Base-by-base conservation (phyloP, 2,888 invertebrate species). In the Tenthredo mesomela region DNA sequence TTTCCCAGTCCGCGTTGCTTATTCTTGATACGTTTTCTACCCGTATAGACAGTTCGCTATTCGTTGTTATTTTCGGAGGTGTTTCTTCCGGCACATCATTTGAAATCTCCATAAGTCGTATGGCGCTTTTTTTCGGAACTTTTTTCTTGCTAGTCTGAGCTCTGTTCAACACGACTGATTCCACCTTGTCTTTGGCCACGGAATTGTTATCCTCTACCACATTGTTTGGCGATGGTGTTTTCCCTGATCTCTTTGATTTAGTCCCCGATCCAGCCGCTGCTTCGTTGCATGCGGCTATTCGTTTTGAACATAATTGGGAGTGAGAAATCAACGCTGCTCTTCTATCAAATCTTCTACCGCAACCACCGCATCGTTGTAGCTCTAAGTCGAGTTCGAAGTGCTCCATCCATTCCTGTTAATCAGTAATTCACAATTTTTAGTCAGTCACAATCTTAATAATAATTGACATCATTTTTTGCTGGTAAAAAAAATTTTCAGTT, bases 241-340 rank as follows among this genome's bases (percentile, higher is more conserved):
- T 86, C 18, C 86, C 86, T 21, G 85, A 84, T 71, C 86, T 87
- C 78, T 85, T 86, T 0, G 71, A 73, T n/a, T 82, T 87, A 86
- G 83, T 88, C 88, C 86, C 91, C 86, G 90, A 89, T 88, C 86
- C 91, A 86, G 90, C 89, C 85, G 91, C 90, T 50, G 91, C 90
- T 25, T 89, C 89, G 89, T 94, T 94, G 86, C 94, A 94, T 1
- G 93, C 93, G 7, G 94, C 93, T 73, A 93, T 93, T 71, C 95
- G 93, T 86, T 95, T 95, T 86, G 93, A 94, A 92, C 97, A 97
- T 84, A 95, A 95, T 90, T 96, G 95, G 61, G 96, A 94, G 93
- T 97, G 97, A 29, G 96, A 95, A 7, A 95, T 95, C 4, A 97
- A 93, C 2, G 96, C 96, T 15, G 96, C 97, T 87, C 95, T 95